phyloP scores from a whole-genome alignment of 2,888 invertebrate species.

The Scaptomyza reducta region DNA sequence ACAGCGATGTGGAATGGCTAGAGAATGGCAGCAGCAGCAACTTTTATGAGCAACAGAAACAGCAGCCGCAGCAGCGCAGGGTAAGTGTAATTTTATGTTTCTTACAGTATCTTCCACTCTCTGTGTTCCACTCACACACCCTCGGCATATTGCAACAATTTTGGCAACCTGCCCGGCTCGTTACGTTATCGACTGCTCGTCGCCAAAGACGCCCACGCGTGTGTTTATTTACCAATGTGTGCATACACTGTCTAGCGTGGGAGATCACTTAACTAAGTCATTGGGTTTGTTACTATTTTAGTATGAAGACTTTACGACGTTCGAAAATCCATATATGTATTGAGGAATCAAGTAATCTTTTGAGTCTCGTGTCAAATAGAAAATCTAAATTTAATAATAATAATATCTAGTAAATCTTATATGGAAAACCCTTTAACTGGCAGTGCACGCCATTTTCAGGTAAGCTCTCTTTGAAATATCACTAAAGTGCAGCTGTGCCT shows the following conservation, averaged over 20 bases:
- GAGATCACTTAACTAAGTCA: neutral
- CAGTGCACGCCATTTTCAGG: slow-evolving; percentile 5
- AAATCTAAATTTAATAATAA: slow-evolving; percentile 10
- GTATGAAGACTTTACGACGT: too few relatives aligned
- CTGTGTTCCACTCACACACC: slow-evolving; percentile 37
- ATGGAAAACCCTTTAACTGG: neutral
- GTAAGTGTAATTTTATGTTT: slow-evolving; percentile 49
- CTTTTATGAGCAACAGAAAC: slow-evolving; percentile 67
- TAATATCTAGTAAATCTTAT: neutral
- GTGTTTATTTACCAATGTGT: slow-evolving; percentile 64
- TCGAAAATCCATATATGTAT: neutral
- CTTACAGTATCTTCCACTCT: neutral
- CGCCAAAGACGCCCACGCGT: slow-evolving; percentile 63
- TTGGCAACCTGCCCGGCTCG: slow-evolving; percentile 71
- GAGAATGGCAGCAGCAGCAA: slow-evolving; percentile 65
- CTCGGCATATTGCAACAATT: slow-evolving; percentile 62
- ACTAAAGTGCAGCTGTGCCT: slow-evolving; percentile 20
- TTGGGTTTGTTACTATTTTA: neutral
- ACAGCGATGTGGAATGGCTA: slow-evolving; percentile 68
- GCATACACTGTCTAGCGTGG: slow-evolving; percentile 21
- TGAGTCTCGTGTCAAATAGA: slow-evolving; percentile 1
- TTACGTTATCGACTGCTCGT: slow-evolving; percentile 65
- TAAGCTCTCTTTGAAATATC: slow-evolving; percentile 6
- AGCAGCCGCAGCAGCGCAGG: slow-evolving; percentile 61
- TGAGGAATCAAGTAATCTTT: neutral